phyloP scores from a whole-genome alignment of 2,888 invertebrate species.

The Mimumesa dahlbomi region DNA sequence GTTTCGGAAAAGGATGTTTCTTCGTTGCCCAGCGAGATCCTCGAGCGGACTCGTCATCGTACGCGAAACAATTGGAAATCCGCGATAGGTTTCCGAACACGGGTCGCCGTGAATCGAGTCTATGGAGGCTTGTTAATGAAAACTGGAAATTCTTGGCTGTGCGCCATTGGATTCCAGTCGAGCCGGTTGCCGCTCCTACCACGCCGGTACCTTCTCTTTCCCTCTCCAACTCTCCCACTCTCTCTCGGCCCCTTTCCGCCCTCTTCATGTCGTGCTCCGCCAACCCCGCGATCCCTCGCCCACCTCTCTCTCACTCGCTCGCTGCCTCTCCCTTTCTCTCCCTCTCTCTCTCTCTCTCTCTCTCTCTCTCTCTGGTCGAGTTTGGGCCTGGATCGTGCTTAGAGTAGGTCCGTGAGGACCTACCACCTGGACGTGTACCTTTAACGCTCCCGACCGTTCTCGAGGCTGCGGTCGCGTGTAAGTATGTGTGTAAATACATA shows the following conservation, averaged over 20 bases:
- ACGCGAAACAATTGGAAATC: no score
- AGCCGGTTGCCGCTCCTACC: slow-evolving; percentile 78
- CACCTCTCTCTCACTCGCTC: slow-evolving; percentile 6
- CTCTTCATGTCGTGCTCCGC: not conserved
- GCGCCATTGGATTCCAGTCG: slow-evolving; percentile 78
- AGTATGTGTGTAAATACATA: no score
- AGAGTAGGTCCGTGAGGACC: no score
- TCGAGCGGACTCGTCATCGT: no score
- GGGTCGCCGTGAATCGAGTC: no score
- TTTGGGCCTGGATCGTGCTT: no score
- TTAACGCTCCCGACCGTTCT: slow-evolving; percentile 1
- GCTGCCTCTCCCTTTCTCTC: not conserved
- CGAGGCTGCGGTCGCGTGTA: no score
- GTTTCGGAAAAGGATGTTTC: no score
- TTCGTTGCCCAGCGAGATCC: no score
- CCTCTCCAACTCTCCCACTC: not conserved
- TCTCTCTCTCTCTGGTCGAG: no score
- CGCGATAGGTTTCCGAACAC: no score
- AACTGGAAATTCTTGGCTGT: slow-evolving; percentile 62
- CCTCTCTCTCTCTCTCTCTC: not conserved
- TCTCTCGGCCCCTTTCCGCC: not conserved
- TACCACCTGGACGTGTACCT: slow-evolving; percentile 32
- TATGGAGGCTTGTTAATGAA: slow-evolving; percentile 46
- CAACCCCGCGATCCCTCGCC: not conserved
- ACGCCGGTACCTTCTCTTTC: slow-evolving; percentile 73